These are phyloP conservation scores for Epinotia demarniana DNA, from an alignment of 2,888 invertebrate genomes.

Conservation along the genomic window DNA sequence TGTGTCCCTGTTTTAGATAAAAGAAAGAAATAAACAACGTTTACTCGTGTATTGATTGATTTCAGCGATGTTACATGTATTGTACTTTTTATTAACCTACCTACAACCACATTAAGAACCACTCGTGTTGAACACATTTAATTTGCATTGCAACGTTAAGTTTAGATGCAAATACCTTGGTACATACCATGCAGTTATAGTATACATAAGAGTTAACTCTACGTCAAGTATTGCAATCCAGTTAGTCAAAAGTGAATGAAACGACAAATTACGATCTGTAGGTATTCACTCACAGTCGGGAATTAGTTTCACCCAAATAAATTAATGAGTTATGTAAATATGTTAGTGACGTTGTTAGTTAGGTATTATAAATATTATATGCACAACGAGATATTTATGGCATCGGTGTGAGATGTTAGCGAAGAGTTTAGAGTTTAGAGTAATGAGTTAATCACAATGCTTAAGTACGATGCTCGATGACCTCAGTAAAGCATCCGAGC, in stretches of 20 bases:
- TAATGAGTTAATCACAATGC: background rate
- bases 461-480: no score
- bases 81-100: conserved; percentile 1
- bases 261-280: background rate
- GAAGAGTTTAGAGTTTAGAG: background rate
- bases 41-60: conserved; percentile 3
- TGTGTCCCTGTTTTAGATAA: background rate
- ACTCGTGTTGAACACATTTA: conserved; percentile 13
- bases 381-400: no score
- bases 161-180: background rate
- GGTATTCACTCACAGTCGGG: background rate
- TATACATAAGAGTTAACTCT: background rate
- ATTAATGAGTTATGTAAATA: background rate
- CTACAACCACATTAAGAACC: background rate
- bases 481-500: no score
- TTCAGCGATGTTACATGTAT: background rate
- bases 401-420: no score
- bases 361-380: no score
- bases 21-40: background rate
- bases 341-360: background rate
- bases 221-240: background rate
- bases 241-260: conserved; percentile 7
- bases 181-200: background rate
- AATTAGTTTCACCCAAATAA: background rate
- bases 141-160: conserved; percentile 11